These are phyloP conservation scores for Eucera pruinosa DNA, from an alignment of 2,888 invertebrate species.

Conservation along the genomic window DNA sequence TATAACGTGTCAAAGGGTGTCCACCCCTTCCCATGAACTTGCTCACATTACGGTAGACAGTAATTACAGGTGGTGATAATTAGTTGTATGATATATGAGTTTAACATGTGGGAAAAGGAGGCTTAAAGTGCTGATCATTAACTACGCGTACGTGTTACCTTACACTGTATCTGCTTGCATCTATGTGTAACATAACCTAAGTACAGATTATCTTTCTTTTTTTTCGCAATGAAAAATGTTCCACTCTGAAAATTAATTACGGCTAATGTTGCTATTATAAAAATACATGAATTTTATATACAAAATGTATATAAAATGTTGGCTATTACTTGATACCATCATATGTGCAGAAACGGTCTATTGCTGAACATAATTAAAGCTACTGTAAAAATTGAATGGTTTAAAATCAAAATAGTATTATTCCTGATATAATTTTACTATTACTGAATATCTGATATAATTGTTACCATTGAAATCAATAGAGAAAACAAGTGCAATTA, in stretches of 20 bases:
- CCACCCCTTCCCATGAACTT: slow-evolving; percentile 29
- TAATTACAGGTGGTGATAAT: slow-evolving; percentile 81
- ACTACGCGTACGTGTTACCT: slow-evolving; percentile 69
- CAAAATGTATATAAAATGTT: neutral
- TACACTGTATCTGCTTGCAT: slow-evolving; percentile 22
- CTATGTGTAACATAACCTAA: neutral
- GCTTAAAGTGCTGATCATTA: slow-evolving; percentile 75
- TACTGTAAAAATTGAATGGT: too few species aligned
- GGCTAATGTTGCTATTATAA: neutral
- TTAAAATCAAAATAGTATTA: neutral
- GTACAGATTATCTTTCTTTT: slow-evolving; percentile 2
- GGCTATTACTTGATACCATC: neutral
- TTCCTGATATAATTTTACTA: neutral
- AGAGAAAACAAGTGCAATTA: too few species aligned
- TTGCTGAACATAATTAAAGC: too few species aligned
- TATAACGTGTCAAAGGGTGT: slow-evolving; percentile 37
- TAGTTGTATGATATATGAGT: slow-evolving; percentile 80
- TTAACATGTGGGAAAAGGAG: slow-evolving; percentile 49
- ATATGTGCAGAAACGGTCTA: too few species aligned
- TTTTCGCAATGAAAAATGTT: neutral
- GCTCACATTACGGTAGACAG: slow-evolving; percentile 77
- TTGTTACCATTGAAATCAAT: too few species aligned
- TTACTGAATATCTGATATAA: neutral
- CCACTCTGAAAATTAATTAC: slow-evolving; percentile 11
- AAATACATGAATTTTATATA: slow-evolving; percentile 16